Evolutionary conservation across 2,888 invertebrate species (phyloP), one percentile per base, ranked within the genome.

Genomic region (Calephelis perditalis): DNA sequence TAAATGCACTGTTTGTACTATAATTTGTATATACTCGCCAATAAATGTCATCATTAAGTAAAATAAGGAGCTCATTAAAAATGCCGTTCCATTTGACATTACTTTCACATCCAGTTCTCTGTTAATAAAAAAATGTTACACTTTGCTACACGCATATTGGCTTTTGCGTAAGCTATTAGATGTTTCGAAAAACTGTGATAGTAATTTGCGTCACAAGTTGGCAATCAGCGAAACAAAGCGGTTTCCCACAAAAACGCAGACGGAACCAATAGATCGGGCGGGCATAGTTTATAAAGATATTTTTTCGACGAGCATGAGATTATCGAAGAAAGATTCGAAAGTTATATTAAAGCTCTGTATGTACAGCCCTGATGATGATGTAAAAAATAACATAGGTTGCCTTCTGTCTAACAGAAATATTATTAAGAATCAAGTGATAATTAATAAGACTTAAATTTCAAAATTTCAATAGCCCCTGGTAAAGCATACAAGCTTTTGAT

Each of bases 221-320:
- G 52, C 11, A 52, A 58, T 63, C 62, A 59, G 58, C 59, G 61
- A 65, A 66, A 66, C 65, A 64, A 54, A 63, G 60, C 60, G 56
- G 63, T 61, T 55, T 62, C 49, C 40, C 55, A 64, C 79, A 80
- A 81, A 75, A 72, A 58, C 68, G 70, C 69, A 60, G 37, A 58
- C 57, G 59, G 12, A 55, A 68, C 66, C 8, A 1, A 40, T 40
- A 40, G 40, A 40, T 40, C 5, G 40, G 40, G 40, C 40, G 40
- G 40, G 5, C 40, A 8, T 40, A 6, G 40, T 7, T 40, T 3
- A 8, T 40, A 6, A 40, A 5, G 6, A 1, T 8, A 6, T 8
- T 8, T 40, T 8, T 6, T 40, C 40, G 40, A 40, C 26, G 26
- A 26, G 3, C 26, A 26, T 26, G 26, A 26, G 26, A 26, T 26